Evolutionary conservation across 2,113 vertebrate genomes (phyloP), one percentile per base, ranked within the genome.

Genomic region (Carollia perspicillata): DNA sequence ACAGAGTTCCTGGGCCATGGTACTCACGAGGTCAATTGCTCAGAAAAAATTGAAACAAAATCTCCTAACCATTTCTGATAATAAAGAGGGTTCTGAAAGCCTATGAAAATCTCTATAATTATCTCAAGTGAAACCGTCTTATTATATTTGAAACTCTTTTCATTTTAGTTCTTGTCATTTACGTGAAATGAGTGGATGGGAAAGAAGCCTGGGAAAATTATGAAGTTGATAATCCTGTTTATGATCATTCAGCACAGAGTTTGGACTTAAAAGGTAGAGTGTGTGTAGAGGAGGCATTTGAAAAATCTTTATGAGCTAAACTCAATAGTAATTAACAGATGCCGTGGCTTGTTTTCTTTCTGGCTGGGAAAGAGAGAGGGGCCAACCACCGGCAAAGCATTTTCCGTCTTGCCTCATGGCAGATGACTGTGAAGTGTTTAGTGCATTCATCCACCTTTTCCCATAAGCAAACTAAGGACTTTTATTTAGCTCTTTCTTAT

Each of bases 191-290:
- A 14, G 40, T 49, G 69, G 84, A 84, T 86, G 90, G 63, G 88
- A 95, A 83, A 1, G 53, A 93, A 96, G 55, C 63, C 60, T 96
- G 96, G 86, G 93, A 89, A 95, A 86, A 74, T 65, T 78, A n/a
- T 42, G 37, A 74, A 80, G 68, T 60, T 77, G 53, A 79, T 90
- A 85, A 95, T 96, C 89, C 85, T 83, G 60, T 79, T 78, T 86
- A 47, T 79, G 63, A 51, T 90, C 87, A 51, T 86, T 93, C 18
- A 7, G 26, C 80, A 60, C 77, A 47, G n/a, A 84, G 42, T 53
- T 90, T 80, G 68, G 55, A 9, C 68, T 96, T 90, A 74, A 91
- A 94, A 93, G 23, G 8, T 66, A 5, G 16, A 63, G 35, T 49
- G 35, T 84, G n/a, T 71, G 10, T 49, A 66, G 60, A 75, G 22